These are phyloP conservation scores for Coenobita brevimanus DNA, from an alignment of 1,140 invertebrate genomes.

Conservation along the genomic window DNA sequence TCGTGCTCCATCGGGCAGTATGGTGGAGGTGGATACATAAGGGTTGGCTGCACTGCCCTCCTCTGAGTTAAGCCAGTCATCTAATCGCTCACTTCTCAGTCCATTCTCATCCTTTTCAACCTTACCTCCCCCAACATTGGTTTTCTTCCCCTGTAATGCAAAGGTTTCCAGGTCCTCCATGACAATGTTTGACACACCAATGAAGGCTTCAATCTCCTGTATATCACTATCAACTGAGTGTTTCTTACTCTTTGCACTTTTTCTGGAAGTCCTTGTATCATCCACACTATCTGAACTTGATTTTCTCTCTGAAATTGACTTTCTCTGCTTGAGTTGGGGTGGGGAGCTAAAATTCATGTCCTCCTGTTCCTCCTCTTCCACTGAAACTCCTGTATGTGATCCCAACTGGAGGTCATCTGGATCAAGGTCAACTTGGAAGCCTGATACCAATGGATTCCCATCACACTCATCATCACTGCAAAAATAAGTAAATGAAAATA, in stretches of 20 bases:
- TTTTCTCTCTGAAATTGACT: background rate
- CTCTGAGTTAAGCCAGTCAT: constrained; percentile 48
- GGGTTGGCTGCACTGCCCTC: constrained; percentile 38
- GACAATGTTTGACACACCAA: constrained; percentile 5
- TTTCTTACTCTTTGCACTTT: constrained; percentile 15
- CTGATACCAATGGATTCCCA: constrained; percentile 89
- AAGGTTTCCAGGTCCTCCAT: background rate
- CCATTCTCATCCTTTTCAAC: background rate
- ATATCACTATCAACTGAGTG: constrained; percentile 21
- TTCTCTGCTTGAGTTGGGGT: background rate
- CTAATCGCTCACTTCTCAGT: constrained; percentile 18
- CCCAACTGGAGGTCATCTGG: constrained; percentile 76
- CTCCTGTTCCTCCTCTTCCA: constrained; percentile 4
- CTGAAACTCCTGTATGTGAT: constrained; percentile 15
- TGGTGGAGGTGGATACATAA: constrained; percentile 38
- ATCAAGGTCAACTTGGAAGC: constrained; percentile 90
- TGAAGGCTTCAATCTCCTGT: constrained; percentile 5
- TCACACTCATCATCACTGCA: constrained; percentile 80
- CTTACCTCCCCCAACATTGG: background rate
- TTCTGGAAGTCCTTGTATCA: constrained; percentile 29
- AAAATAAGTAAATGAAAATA: background rate
- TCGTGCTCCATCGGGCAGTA: constrained; percentile 17
- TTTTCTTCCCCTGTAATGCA: constrained; percentile 4
- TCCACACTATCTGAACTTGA: background rate
- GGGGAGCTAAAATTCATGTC: background rate